A percentile compares a stretch with the other conserved stretches of the same genome.
Conservation (phyloP, 2,797 vertebrate genomes). For the Sparidentex hasta region DNA sequence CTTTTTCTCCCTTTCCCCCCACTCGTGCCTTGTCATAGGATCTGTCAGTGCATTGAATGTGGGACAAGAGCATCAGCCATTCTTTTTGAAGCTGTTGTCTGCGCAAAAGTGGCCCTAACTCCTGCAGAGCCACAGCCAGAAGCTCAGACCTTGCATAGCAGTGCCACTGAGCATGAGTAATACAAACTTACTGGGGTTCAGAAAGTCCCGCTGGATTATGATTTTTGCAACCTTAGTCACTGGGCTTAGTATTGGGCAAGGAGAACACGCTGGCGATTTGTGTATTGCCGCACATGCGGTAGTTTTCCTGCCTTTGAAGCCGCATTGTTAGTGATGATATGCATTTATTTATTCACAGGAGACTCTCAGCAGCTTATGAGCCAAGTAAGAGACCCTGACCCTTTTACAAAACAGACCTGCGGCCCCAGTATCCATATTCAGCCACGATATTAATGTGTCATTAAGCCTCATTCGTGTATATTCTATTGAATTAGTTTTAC, state of each 20-base stretch:
- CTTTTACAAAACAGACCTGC: slow-evolving; percentile 43
- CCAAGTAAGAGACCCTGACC: slow-evolving; percentile 48
- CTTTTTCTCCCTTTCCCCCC: neutral
- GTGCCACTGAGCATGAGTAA: slow-evolving; percentile 70
- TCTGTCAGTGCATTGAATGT: slow-evolving; percentile 64
- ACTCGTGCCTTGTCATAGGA: slow-evolving; percentile 48
- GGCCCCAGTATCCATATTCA: slow-evolving; percentile 30
- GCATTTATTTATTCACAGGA: slow-evolving; percentile 54
- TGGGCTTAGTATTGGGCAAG: slow-evolving; percentile 41
- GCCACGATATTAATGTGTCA: slow-evolving; percentile 62
- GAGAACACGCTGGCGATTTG: slow-evolving; percentile 17
- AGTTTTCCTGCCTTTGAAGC: slow-evolving; percentile 43
- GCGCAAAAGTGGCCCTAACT: slow-evolving; percentile 62
- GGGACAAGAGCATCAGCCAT: slow-evolving; percentile 72
- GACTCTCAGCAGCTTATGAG: slow-evolving; percentile 32
- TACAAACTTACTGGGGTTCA: slow-evolving; percentile 55
- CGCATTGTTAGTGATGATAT: slow-evolving; percentile 26
- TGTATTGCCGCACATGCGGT: slow-evolving; percentile 28
- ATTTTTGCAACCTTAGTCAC: slow-evolving; percentile 48
- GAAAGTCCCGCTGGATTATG: slow-evolving; percentile 51
- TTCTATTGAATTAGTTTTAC: slow-evolving; percentile 77
- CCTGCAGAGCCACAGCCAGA: slow-evolving; percentile 46
- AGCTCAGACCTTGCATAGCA: slow-evolving; percentile 52
- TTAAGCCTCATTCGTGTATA: slow-evolving; percentile 71
- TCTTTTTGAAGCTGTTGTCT: slow-evolving; percentile 76